Conservation (phyloP, 1,140 invertebrate genomes). For the Tetramorium alpestre region DNA sequence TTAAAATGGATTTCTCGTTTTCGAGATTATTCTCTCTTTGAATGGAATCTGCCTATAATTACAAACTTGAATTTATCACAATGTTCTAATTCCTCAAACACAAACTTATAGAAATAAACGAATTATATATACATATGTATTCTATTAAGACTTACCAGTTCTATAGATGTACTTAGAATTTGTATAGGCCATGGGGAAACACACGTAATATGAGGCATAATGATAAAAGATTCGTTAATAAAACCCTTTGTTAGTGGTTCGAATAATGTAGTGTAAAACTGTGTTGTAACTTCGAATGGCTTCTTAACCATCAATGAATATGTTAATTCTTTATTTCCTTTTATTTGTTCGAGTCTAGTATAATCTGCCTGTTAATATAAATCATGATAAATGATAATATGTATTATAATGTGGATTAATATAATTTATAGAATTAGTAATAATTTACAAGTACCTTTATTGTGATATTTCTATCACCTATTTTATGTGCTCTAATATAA, state of each 20-base stretch:
- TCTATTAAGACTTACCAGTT: constrained; percentile 85
- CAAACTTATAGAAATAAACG: not conserved
- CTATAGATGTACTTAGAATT: constrained; percentile 88
- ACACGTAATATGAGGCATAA: constrained; percentile 90
- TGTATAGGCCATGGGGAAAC: constrained; percentile 90
- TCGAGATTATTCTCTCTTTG: constrained; percentile 75
- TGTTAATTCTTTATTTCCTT: constrained; percentile 87
- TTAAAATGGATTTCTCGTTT: constrained; percentile 75
- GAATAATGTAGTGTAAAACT: constrained; percentile 89
- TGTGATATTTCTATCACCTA: constrained; percentile 86
- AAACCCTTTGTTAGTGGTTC: constrained; percentile 89
- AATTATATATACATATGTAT: not conserved
- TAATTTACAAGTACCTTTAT: constrained; percentile 84
- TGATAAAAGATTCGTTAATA: constrained; percentile 89
- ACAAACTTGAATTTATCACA: not conserved
- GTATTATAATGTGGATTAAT: constrained; percentile 62
- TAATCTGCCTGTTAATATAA: constrained; percentile 81
- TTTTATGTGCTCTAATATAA: constrained; percentile 88
- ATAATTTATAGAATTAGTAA: not conserved
- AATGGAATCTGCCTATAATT: constrained; percentile 79
- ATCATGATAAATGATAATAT: constrained; percentile 75
- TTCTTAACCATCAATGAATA: constrained; percentile 89
- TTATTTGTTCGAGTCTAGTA: constrained; percentile 78
- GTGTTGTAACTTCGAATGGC: constrained; percentile 90
- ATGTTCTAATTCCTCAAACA: not conserved